Evolutionary conservation across 2,888 invertebrate genomes (phyloP).

Genomic region (Philhelius pedissequus): DNA sequence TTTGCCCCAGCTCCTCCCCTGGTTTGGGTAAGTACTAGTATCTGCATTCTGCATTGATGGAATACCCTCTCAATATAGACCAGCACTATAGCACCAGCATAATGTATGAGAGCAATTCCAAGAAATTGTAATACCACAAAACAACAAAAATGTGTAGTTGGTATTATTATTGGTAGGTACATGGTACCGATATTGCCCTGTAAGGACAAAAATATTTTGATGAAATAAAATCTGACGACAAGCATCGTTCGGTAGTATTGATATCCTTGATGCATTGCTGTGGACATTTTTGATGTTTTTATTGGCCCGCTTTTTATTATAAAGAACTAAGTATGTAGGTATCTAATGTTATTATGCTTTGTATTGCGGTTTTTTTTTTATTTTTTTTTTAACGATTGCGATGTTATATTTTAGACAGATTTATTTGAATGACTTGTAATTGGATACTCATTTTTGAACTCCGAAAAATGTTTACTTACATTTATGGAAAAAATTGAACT

Average conservation of each 20-base stretch:
- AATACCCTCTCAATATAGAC: background rate
- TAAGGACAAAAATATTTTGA: background rate
- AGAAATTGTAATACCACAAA: conserved; percentile 19
- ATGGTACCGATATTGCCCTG: background rate
- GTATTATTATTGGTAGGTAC: background rate
- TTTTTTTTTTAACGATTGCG: background rate
- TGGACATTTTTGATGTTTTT: background rate
- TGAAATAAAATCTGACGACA: conserved; percentile 5
- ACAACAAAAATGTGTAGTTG: background rate
- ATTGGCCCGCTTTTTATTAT: background rate
- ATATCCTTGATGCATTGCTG: background rate
- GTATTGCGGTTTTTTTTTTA: background rate
- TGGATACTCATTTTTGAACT: background rate
- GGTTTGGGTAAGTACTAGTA: background rate
- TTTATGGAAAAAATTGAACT: too few relatives aligned
- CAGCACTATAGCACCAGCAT: conserved; percentile 17
- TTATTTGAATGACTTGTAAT: background rate
- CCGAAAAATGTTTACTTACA: too few relatives aligned
- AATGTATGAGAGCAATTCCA: background rate
- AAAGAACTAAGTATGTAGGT: too few relatives aligned
- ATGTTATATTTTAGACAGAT: background rate
- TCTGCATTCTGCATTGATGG: background rate
- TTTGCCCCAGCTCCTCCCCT: conserved; percentile 31
- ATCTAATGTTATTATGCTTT: background rate
- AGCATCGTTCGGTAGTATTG: background rate